phyloP scores from a whole-genome alignment of 2,888 invertebrate genomes.

The Entomobrya proxima region DNA sequence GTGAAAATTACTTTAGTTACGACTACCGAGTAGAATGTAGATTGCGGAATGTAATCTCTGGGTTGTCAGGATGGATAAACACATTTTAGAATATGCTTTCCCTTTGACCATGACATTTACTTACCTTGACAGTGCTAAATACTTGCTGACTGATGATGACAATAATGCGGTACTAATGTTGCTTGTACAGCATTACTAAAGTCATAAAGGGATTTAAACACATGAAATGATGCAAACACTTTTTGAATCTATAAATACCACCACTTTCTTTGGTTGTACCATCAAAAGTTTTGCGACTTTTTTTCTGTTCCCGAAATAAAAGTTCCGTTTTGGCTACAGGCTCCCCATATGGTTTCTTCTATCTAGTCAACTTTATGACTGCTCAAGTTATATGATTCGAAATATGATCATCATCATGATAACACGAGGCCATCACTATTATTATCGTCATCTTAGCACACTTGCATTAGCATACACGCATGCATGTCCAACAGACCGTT shows the following conservation, averaged over 20 bases:
- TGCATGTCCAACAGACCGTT: not conserved
- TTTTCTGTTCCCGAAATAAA: not conserved
- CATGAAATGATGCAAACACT: not conserved
- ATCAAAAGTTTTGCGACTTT: not conserved
- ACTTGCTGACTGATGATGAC: slow-evolving; percentile 31
- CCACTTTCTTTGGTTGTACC: not conserved
- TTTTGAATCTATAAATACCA: slow-evolving; percentile 20
- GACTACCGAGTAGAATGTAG: no score
- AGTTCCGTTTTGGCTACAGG: not conserved
- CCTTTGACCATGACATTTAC: slow-evolving; percentile 26
- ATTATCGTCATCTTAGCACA: not conserved
- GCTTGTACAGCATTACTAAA: not conserved
- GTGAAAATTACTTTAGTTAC: no score
- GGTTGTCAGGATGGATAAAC: no score
- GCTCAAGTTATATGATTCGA: not conserved
- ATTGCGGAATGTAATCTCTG: no score
- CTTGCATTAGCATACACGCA: no score
- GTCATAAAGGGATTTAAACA: not conserved
- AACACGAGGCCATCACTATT: not conserved
- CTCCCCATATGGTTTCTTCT: not conserved
- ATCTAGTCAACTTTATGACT: not conserved
- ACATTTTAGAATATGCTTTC: no score
- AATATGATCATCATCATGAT: not conserved
- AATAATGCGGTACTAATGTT: not conserved
- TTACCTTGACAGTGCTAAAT: slow-evolving; percentile 34